Base-by-base conservation (phyloP, 2,113 vertebrate genomes). In the Rhegmatorhina hoffmannsi region DNA sequence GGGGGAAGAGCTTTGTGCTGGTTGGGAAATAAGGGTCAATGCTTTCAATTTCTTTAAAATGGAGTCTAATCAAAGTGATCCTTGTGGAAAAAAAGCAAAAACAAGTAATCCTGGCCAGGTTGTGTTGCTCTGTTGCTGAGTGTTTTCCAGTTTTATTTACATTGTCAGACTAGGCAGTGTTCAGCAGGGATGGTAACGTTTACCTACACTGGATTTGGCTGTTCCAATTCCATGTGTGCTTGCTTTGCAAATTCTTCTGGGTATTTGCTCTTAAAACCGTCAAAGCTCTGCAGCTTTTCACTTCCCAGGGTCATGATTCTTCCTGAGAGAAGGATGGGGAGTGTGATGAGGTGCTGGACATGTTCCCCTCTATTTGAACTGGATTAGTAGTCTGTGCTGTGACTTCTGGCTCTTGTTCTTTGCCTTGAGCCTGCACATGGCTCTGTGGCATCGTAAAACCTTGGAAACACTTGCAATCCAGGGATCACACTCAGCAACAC, bases 221-320 rank as follows among this genome's bases (percentile, higher is more conserved):
- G 46, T 87, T 97, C 66, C 81, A 62, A 11, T 92, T 94, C 96
- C 56, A 75, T 1, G 1, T 90, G 85, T 78, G 64, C 88, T 88
- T 74, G 52, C 90, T 87, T 87, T 95, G 85, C 76, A 91, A 81
- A 92, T 84, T 79, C 84, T 91, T 84, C 74, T 92, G 94, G 66
- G 56, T 91, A 82, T 92, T 95, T 89, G 70, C 84, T 95, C 62
- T 86, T 90, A 93, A 94, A 92, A 70, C 76, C 8, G 4, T 84
- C 92, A 84, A 84, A 90, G 60, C 92, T 90, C 83, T 90, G 83
- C 83, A 84, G 83, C 76, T 84, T 94, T 80, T 95, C 69, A 78
- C 79, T 84, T 95, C 33, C 73, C 90, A 63, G 60, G 73, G 64
- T 87, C 53, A 20, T 79, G 91, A 64, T 91, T 91, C 78, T 88